Evolutionary conservation across 2,888 invertebrate genomes (phyloP).

Genomic region (Perithous albicinctus): DNA sequence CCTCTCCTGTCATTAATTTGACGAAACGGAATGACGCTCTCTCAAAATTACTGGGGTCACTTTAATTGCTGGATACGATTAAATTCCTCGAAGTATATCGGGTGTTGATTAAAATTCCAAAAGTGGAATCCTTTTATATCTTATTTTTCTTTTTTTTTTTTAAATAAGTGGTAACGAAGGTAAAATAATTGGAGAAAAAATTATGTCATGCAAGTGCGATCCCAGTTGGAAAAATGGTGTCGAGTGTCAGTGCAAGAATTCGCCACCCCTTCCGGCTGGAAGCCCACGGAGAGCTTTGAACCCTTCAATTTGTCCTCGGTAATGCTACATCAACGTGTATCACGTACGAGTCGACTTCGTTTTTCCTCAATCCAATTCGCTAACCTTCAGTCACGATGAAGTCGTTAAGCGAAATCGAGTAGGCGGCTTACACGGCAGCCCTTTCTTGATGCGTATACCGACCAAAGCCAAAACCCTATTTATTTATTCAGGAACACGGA

Average conservation of each 20-base stretch:
- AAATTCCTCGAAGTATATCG: background rate
- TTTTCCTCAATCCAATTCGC: slow-evolving; percentile 7
- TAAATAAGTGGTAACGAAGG: background rate
- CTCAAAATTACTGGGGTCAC: background rate
- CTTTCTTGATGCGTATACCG: background rate
- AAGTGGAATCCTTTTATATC: background rate
- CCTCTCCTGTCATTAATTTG: slow-evolving; percentile 9
- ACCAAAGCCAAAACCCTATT: slow-evolving; percentile 26
- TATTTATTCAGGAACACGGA: slow-evolving; percentile 30
- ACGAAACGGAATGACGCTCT: background rate
- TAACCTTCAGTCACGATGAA: slow-evolving; percentile 13
- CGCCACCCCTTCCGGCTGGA: slow-evolving; percentile 47
- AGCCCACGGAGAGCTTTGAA: slow-evolving; percentile 54
- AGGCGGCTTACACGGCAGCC: background rate
- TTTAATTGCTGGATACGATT: background rate
- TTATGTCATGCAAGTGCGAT: slow-evolving; percentile 59
- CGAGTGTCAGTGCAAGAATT: slow-evolving; percentile 45
- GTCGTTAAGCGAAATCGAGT: slow-evolving; percentile 17
- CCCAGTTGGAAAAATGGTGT: slow-evolving; percentile 15
- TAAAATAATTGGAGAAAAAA: background rate
- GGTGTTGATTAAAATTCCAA: slow-evolving; percentile 7
- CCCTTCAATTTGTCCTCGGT: slow-evolving; percentile 42
- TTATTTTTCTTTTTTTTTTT: background rate
- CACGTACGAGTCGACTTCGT: background rate
- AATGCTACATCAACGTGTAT: background rate